Conservation (phyloP, 23 tunicate species). For the Styela clava region DNA sequence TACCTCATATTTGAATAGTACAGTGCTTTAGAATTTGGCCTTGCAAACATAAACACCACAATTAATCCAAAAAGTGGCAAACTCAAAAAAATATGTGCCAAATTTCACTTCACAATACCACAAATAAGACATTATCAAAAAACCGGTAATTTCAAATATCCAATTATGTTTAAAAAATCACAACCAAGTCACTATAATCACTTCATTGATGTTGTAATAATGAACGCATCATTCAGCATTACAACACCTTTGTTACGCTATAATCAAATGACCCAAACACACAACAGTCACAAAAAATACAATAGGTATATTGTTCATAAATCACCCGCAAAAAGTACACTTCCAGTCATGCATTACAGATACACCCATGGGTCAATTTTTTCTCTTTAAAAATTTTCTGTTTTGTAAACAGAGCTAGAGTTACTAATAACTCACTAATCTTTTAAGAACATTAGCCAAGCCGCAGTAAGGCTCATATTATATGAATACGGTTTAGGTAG, state of each 20-base stretch:
- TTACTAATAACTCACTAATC: not conserved
- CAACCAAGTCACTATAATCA: too few relatives aligned
- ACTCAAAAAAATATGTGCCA: too few relatives aligned
- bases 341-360: not conserved
- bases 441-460: not conserved
- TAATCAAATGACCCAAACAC: not conserved
- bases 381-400: not conserved
- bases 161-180: too few relatives aligned
- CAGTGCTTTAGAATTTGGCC: too few relatives aligned
- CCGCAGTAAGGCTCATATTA: too few relatives aligned
- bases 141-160: too few relatives aligned
- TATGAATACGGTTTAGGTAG: too few relatives aligned
- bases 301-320: not conserved
- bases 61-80: too few relatives aligned
- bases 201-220: not conserved
- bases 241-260: not conserved
- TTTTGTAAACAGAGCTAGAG: not conserved
- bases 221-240: not conserved
- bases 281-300: not conserved
- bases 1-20: too few relatives aligned
- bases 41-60: too few relatives aligned
- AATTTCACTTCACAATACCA: too few relatives aligned
- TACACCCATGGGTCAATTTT: not conserved
- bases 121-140: too few relatives aligned
- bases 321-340: not conserved